Evolutionary conservation across 2,888 invertebrate genomes (phyloP).

Genomic region (Drosophila tripunctata): DNA sequence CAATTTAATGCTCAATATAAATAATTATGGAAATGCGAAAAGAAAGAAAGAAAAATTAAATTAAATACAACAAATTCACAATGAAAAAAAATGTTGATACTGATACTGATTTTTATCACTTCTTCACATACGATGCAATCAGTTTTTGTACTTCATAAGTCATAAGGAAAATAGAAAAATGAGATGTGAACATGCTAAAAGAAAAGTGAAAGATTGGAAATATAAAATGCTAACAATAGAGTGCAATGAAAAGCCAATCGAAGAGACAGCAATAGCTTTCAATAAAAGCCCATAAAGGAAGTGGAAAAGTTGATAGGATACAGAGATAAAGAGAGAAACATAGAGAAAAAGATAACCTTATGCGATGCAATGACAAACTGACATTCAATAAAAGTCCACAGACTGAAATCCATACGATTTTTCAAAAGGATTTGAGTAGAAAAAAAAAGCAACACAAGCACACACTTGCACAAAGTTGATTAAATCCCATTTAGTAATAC

Average conservation of each 20-base stretch:
- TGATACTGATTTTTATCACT: too few species aligned
- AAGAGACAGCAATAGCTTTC: conserved; percentile 2
- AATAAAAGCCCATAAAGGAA: conserved; percentile 32
- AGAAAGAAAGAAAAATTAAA: not conserved
- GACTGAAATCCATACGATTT: conserved; percentile 5
- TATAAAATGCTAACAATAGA: conserved; percentile 28
- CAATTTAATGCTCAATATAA: conserved; percentile 33
- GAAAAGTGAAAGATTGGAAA: not conserved
- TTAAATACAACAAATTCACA: not conserved
- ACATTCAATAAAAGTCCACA: conserved; percentile 29
- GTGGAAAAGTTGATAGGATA: conserved; percentile 1
- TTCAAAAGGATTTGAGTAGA: conserved; percentile 17
- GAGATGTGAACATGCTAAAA: not conserved
- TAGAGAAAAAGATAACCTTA: conserved; percentile 12
- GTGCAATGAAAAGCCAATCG: conserved; percentile 20
- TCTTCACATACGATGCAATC: too few species aligned
- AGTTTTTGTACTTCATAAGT: too few species aligned
- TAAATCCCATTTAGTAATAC: conserved; percentile 41
- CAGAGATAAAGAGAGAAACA: conserved; percentile 1
- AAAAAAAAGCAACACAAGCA: conserved; percentile 7
- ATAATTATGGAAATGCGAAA: not conserved
- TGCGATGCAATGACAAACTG: conserved; percentile 45
- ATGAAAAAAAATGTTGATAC: too few species aligned
- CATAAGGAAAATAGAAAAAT: not conserved
- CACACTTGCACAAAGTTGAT: conserved; percentile 60